phyloP scores from a whole-genome alignment of 1,140 invertebrate species.

The Leptoteleia sp. region DNA sequence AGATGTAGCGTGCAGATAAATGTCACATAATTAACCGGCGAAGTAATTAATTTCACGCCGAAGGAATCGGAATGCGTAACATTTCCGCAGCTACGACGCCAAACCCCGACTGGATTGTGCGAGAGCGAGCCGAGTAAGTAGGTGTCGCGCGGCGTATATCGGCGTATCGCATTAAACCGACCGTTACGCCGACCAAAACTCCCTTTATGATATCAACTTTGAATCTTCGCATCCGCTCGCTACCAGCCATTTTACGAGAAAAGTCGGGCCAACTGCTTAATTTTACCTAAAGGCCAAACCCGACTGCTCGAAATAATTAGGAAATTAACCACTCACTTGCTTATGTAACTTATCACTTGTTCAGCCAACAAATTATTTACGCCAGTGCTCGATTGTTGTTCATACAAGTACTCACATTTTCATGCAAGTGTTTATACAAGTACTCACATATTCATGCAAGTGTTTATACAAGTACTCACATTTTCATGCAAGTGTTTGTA shows the following conservation, averaged over 20 bases:
- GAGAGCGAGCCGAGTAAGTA: slow-evolving; percentile 63
- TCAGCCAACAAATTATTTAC: too few relatives aligned
- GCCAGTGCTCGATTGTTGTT: too few relatives aligned
- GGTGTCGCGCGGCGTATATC: slow-evolving; percentile 68
- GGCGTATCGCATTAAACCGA: slow-evolving; percentile 52
- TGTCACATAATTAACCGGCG: slow-evolving; percentile 78
- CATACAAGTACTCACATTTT: too few relatives aligned
- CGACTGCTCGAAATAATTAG: too few relatives aligned
- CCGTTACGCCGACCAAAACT: not conserved
- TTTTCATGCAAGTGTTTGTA: too few relatives aligned
- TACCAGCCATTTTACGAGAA: slow-evolving; percentile 11
- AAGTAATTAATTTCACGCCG: slow-evolving; percentile 77
- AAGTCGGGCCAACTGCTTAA: too few relatives aligned
- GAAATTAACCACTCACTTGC: too few relatives aligned
- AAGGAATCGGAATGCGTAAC: slow-evolving; percentile 75
- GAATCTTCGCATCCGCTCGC: slow-evolving; percentile 33
- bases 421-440: too few relatives aligned
- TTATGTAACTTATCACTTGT: too few relatives aligned
- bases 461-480: too few relatives aligned
- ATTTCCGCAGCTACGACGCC: slow-evolving; percentile 65
- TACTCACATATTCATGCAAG: too few relatives aligned
- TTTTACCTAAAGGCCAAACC: too few relatives aligned
- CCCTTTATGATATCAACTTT: slow-evolving; percentile 44
- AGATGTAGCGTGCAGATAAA: slow-evolving; percentile 77
- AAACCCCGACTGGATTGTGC: slow-evolving; percentile 21